Evolutionary conservation across 1,140 invertebrate species (phyloP).

Genomic region (Bombus breviceps): DNA sequence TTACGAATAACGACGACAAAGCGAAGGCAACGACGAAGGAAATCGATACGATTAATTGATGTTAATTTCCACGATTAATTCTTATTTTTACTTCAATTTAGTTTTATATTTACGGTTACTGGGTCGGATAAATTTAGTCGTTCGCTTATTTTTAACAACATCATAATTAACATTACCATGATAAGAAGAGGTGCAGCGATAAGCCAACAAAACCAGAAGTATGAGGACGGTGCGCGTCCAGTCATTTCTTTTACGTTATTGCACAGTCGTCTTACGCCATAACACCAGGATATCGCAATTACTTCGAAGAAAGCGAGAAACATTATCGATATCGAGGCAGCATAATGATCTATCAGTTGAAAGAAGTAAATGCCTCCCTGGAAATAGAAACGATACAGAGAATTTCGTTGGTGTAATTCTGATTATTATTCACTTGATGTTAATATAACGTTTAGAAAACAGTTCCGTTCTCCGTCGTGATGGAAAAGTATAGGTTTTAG

Average conservation of each 20-base stretch:
- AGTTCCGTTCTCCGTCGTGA: no score
- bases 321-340: constrained; percentile 95
- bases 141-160: not conserved
- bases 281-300: constrained; percentile 95
- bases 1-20: not conserved
- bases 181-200: constrained; percentile 91
- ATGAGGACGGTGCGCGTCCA: constrained; percentile 89
- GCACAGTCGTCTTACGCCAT: constrained; percentile 91
- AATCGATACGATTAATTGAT: not conserved
- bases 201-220: constrained; percentile 94
- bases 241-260: constrained; percentile 95
- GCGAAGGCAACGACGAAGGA: not conserved
- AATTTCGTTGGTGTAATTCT: not conserved
- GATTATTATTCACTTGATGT: no score
- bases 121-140: not conserved
- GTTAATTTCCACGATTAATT: not conserved
- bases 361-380: constrained; percentile 93
- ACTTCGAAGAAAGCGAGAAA: constrained; percentile 96
- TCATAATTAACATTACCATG: constrained; percentile 84
- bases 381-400: not conserved
- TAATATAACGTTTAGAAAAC: no score
- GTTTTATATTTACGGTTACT: not conserved
- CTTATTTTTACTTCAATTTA: not conserved
- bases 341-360: constrained; percentile 96
- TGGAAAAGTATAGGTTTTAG: no score